Evolutionary conservation across 2,113 vertebrate species (phyloP), one percentile per base, ranked within the genome.

Genomic region (Brachypodius melanocephalos): DNA sequence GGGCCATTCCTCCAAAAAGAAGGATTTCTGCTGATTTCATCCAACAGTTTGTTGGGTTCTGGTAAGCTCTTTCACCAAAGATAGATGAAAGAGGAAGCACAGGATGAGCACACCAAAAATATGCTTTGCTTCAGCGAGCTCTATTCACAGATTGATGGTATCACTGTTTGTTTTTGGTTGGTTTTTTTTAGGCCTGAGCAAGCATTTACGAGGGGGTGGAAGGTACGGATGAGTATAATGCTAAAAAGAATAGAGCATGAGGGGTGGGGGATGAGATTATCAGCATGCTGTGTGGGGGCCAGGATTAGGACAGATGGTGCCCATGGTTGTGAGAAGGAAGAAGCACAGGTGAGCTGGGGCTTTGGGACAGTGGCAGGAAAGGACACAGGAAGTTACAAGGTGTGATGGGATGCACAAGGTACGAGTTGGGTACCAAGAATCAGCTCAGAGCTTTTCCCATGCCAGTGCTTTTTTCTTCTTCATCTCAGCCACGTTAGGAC

Each of bases 171-270:
- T 0, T 97, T 97, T 94, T 83, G 65, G 75, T 94, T 48, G 88
- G 54, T 68, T 95, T 95, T 95, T 96, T 96, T 96, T 96, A 96
- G 93, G 91, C 90, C 68, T 95, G 91, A 95, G 91, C 93, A 93
- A 96, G 95, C 95, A 91, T 93, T 96, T 97, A 96, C 25, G 92
- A 97, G 95, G 95, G 92, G 95, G 95, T 0, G 93, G 95, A 96
- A 97, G 75, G 93, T 96, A 95, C 91, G 94, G 95, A 96, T 96
- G 96, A 94, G 91, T 96, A 96, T 96, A 93, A 95, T 93, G 94
- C 91, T 93, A 88, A 93, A 96, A 93, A 88, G 94, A 97, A 95
- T 96, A 93, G 82, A 95, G 93, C 93, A 96, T 95, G 95, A 96
- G 93, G 91, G 78, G 46, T 45, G 93, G 93, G 86, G 93, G 90